These are phyloP conservation scores for Thymelicus sylvestris DNA, from an alignment of 2,888 invertebrate genomes.

Conservation along the genomic window DNA sequence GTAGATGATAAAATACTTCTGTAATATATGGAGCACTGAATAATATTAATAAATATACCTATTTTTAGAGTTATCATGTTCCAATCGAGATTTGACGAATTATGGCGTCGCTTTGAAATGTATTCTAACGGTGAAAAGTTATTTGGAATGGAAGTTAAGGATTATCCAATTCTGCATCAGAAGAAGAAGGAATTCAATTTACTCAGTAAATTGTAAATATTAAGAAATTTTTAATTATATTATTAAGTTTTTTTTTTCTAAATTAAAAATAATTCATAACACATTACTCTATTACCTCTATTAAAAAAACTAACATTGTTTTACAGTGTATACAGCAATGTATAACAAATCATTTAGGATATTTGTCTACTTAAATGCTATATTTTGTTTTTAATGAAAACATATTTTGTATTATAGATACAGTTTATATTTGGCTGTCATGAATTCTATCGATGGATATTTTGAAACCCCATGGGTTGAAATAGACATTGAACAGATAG, in stretches of 20 bases:
- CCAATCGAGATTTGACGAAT: conserved; percentile 92
- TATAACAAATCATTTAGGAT: no score
- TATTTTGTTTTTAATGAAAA: not conserved
- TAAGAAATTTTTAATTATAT: not conserved
- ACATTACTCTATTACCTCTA: no score
- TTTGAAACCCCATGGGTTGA: conserved; percentile 93
- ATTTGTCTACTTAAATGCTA: no score
- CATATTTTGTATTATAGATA: conserved; percentile 59
- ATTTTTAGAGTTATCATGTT: conserved; percentile 87
- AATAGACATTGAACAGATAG: conserved; percentile 93
- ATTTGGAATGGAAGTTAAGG: conserved; percentile 92
- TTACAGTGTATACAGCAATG: no score
- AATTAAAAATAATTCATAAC: no score
- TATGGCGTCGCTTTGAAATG: conserved; percentile 92
- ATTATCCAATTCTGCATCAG: conserved; percentile 91
- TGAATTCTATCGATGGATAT: conserved; percentile 94
- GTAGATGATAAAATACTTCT: no score
- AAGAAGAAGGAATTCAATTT: conserved; percentile 94
- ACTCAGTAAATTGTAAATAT: conserved; percentile 90
- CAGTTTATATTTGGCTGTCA: conserved; percentile 90
- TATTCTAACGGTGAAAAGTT: conserved; percentile 93
- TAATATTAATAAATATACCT: not conserved
- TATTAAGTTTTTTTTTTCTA: no score
- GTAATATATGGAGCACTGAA: no score
- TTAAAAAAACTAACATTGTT: no score